phyloP scores from a whole-genome alignment of 1,140 invertebrate genomes.

The Pseudomyrmex sp. region DNA sequence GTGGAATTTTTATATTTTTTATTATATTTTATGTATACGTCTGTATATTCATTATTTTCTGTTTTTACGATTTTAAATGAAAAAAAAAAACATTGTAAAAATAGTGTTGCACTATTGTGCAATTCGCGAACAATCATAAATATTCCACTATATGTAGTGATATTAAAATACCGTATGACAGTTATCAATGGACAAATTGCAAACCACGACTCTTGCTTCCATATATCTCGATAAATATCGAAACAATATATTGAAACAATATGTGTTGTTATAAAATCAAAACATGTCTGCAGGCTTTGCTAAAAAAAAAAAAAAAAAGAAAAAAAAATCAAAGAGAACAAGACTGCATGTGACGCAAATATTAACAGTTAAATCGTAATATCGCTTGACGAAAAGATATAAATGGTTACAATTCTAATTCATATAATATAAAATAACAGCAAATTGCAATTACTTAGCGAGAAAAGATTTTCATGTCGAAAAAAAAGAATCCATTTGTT shows the following conservation, averaged over 20 bases:
- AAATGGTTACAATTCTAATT: not conserved
- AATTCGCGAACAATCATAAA: slow-evolving; percentile 20
- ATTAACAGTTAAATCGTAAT: slow-evolving; percentile 14
- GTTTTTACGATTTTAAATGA: not conserved
- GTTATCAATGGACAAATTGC: slow-evolving; percentile 35
- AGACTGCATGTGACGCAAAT: not conserved
- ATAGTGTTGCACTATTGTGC: not conserved
- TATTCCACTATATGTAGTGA: slow-evolving; percentile 15
- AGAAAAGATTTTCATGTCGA: not conserved
- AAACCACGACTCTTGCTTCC: not conserved
- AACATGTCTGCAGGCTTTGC: slow-evolving; percentile 4
- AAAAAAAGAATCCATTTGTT: too few species aligned
- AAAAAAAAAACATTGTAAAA: slow-evolving; percentile 1
- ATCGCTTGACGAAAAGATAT: not conserved
- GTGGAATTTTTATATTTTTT: not conserved
- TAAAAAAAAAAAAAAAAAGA: not conserved
- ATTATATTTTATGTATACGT: not conserved
- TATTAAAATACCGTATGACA: slow-evolving; percentile 39
- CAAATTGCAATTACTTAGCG: not conserved
- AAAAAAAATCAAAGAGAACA: not conserved
- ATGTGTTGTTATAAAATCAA: slow-evolving; percentile 23
- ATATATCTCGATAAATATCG: slow-evolving; percentile 15
- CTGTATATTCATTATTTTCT: not conserved
- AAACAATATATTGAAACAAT: slow-evolving; percentile 18
- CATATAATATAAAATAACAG: not conserved